Evolutionary conservation across 92 coral and sea anemone species (phyloP).

Genomic region (Muricea muricata): DNA sequence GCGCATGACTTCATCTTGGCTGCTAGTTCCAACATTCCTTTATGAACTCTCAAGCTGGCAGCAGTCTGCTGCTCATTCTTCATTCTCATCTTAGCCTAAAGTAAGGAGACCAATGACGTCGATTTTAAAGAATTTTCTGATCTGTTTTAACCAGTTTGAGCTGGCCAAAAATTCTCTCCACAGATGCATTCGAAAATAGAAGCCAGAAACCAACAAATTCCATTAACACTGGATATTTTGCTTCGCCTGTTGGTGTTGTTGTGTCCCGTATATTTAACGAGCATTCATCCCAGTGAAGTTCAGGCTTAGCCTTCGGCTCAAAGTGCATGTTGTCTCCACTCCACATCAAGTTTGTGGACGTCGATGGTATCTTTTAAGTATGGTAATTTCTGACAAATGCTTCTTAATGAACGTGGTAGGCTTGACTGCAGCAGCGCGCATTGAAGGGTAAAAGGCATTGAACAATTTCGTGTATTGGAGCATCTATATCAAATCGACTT

Average conservation of each 20-base stretch:
- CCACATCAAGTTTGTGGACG: constrained; percentile 10
- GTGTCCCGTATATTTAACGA: constrained; percentile 6
- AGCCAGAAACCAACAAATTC: too few species aligned
- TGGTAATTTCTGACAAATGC: constrained; percentile 12
- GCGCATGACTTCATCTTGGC: neutral
- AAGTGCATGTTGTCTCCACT: constrained; percentile 6
- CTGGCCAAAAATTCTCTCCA: neutral
- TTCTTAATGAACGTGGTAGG: constrained; percentile 22
- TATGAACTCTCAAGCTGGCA: too few species aligned
- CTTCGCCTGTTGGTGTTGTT: neutral
- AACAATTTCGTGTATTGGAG: neutral
- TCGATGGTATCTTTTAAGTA: constrained; percentile 16
- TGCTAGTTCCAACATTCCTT: too few species aligned
- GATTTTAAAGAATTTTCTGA: neutral
- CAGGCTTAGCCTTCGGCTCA: neutral
- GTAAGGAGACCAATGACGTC: neutral
- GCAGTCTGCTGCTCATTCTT: too few species aligned
- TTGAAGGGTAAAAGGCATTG: constrained; percentile 6
- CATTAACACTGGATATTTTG: constrained; percentile 5
- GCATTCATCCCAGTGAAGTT: constrained; percentile 11
- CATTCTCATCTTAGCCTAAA: too few species aligned
- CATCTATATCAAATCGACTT: constrained; percentile 3
- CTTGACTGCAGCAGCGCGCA: neutral
- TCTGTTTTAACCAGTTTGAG: constrained; percentile 3
- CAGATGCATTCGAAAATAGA: too few species aligned